phyloP scores from a whole-genome alignment of 1,140 invertebrate species.

The Euglossa dilemma region DNA sequence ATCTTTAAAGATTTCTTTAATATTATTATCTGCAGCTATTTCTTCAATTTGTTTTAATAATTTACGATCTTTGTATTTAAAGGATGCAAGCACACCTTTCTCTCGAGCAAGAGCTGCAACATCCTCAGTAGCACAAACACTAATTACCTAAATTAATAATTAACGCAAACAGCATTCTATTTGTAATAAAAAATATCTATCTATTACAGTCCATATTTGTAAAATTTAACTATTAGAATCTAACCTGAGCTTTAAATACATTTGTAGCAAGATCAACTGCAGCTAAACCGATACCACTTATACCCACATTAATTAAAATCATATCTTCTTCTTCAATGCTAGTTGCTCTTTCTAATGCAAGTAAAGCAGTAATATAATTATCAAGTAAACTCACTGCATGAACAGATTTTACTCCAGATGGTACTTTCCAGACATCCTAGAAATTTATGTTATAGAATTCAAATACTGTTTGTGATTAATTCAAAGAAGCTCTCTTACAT shows the following conservation, averaged over 20 bases:
- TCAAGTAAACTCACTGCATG: slow-evolving; percentile 83
- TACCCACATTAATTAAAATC: slow-evolving; percentile 84
- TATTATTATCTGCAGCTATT: slow-evolving; percentile 83
- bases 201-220: background rate
- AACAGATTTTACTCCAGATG: slow-evolving; percentile 79
- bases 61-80: slow-evolving; percentile 83
- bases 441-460: slow-evolving; percentile 40
- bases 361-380: slow-evolving; percentile 84
- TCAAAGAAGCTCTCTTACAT: slow-evolving; percentile 73
- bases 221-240: background rate
- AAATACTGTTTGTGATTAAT: background rate
- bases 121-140: slow-evolving; percentile 83
- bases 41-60: slow-evolving; percentile 83
- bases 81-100: slow-evolving; percentile 85
- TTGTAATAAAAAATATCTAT: background rate
- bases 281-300: slow-evolving; percentile 84
- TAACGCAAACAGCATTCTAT: too few species aligned
- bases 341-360: slow-evolving; percentile 83
- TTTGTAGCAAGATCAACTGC: slow-evolving; percentile 86
- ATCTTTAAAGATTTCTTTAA: slow-evolving; percentile 84
- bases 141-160: slow-evolving; percentile 83
- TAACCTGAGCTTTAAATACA: slow-evolving; percentile 84
- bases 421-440: slow-evolving; percentile 85
- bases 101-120: slow-evolving; percentile 82
- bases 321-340: slow-evolving; percentile 82